phyloP scores from a whole-genome alignment of 2,888 invertebrate species.

The Lycia hirtaria region DNA sequence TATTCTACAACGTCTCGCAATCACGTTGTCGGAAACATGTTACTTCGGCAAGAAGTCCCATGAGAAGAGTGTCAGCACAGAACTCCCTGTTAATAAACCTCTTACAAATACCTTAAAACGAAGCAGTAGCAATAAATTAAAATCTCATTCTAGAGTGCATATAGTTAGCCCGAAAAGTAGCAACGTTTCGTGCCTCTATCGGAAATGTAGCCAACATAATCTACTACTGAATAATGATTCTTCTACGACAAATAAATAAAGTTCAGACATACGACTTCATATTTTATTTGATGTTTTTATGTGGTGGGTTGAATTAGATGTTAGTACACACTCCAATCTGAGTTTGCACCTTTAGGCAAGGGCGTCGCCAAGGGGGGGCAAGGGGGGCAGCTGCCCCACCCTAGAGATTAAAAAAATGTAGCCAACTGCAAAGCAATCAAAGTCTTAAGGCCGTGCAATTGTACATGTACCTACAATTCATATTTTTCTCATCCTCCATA shows the following conservation, averaged over 20 bases:
- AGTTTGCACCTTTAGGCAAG: no score
- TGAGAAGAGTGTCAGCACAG: not conserved
- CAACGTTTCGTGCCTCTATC: no score
- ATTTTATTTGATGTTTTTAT: not conserved
- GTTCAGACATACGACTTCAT: not conserved
- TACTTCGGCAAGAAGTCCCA: conserved; percentile 38
- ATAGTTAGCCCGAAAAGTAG: conserved; percentile 2
- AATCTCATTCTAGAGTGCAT: not conserved
- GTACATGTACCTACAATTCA: no score
- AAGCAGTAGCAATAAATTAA: not conserved
- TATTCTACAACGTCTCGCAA: conserved; percentile 49
- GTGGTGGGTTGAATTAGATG: not conserved
- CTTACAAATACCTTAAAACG: not conserved
- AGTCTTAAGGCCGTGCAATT: no score
- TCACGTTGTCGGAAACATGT: conserved; percentile 48
- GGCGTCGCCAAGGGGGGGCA: no score
- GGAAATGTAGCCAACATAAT: not conserved
- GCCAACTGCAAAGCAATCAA: no score
- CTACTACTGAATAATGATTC: not conserved
- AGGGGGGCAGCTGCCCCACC: no score
- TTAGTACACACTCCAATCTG: no score
- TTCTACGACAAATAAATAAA: not conserved
- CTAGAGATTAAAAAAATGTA: no score
- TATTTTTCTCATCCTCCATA: no score
- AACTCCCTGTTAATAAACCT: not conserved